These are phyloP conservation scores for Ericerus pela DNA, from an alignment of 1,140 invertebrate species.

Conservation along the genomic window DNA sequence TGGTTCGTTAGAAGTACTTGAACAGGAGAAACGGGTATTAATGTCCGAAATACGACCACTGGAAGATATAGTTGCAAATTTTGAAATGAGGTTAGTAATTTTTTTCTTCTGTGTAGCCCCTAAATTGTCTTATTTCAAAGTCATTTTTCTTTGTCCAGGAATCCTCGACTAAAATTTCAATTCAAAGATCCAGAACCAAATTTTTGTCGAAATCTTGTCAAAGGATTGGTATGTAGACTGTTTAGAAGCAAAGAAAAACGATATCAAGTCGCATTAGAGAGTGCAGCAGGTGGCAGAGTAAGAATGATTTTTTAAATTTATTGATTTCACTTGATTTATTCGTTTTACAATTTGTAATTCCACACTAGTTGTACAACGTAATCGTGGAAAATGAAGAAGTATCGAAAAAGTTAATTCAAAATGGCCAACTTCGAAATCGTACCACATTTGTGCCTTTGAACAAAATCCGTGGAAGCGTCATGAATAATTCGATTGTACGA, in stretches of 20 bases:
- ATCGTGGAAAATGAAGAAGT: constrained; percentile 78
- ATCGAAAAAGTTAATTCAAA: constrained; percentile 67
- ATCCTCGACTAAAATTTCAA: constrained; percentile 54
- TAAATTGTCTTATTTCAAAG: neutral
- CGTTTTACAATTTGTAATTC: constrained; percentile 2
- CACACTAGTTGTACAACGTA: constrained; percentile 68
- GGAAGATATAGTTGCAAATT: constrained; percentile 40
- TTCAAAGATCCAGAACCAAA: constrained; percentile 58
- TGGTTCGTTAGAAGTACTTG: constrained; percentile 41
- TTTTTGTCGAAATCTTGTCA: constrained; percentile 60
- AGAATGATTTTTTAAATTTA: constrained; percentile 24
- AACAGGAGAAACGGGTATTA: constrained; percentile 36
- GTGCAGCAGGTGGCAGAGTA: constrained; percentile 71
- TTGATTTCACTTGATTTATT: neutral
- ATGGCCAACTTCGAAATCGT: constrained; percentile 59
- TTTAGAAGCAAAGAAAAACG: constrained; percentile 57
- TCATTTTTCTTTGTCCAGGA: constrained; percentile 30
- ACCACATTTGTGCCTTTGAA: constrained; percentile 86
- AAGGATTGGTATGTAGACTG: constrained; percentile 61
- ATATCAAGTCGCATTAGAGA: constrained; percentile 66
- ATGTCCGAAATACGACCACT: constrained; percentile 36
- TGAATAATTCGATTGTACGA: constrained; percentile 43
- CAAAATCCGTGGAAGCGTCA: constrained; percentile 53
- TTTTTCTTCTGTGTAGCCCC: too few relatives aligned
- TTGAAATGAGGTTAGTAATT: constrained; percentile 42